Conservation (phyloP, 2,113 vertebrate genomes). For the Heptranchias perlo region DNA sequence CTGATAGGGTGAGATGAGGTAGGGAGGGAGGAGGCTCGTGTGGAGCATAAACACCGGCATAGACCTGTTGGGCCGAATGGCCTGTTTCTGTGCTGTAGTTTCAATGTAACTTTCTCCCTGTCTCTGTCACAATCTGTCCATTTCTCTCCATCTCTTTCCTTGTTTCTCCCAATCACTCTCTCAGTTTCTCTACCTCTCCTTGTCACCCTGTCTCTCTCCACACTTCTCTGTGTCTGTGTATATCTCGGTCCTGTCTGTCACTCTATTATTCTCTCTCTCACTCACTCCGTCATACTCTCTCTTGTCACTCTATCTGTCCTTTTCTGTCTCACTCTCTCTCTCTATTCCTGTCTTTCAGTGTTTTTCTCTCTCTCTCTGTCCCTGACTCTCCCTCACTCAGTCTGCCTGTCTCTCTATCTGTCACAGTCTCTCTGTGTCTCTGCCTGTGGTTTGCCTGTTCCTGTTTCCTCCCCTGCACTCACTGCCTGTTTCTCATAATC, state of each 20-base stretch:
- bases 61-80: too few species aligned
- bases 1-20: too few species aligned
- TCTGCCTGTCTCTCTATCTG: too few species aligned
- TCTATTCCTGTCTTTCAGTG: background rate
- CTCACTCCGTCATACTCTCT: background rate
- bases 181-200: background rate
- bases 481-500: background rate
- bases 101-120: too few species aligned
- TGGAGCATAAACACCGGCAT: too few species aligned
- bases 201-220: background rate
- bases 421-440: background rate
- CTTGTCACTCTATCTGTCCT: background rate
- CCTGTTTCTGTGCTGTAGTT: too few species aligned
- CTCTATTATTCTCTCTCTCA: background rate
- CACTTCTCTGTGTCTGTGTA: background rate
- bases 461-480: slow-evolving; percentile 1
- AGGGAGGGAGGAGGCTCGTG: too few species aligned
- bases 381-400: background rate
- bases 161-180: background rate
- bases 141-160: background rate
- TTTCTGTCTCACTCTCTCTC: background rate
- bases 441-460: background rate
- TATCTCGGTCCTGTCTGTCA: background rate
- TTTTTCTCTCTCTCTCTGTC: background rate
- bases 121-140: background rate